Evolutionary conservation across 2,888 invertebrate species (phyloP).

Genomic region (Priocnemis perturbator): DNA sequence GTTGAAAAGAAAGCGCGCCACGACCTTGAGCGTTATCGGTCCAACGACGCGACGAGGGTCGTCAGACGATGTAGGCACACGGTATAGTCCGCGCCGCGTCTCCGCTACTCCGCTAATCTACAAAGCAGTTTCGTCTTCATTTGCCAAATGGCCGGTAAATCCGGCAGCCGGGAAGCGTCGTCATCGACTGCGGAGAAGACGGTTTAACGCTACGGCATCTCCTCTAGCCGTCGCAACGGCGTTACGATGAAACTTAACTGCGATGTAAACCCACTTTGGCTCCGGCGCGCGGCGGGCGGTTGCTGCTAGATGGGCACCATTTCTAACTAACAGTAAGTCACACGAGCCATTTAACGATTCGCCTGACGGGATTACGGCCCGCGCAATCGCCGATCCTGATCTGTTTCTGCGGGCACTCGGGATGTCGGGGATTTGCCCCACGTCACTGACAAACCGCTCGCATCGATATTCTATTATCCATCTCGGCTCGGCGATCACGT

Average conservation of each 20-base stretch:
- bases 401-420: constrained; percentile 33
- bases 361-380: constrained; percentile 38
- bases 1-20: too few species aligned
- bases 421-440: constrained; percentile 37
- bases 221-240: constrained; percentile 16
- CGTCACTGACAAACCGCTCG: constrained; percentile 2
- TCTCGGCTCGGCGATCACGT: too few species aligned
- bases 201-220: constrained; percentile 40
- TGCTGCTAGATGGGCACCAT: constrained; percentile 30
- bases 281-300: too few species aligned
- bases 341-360: constrained; percentile 49
- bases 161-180: constrained; percentile 38
- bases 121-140: constrained; percentile 65
- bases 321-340: constrained; percentile 48
- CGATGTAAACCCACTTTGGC: constrained; percentile 59
- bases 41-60: too few species aligned
- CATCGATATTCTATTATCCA: neutral
- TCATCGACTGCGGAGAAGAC: constrained; percentile 45
- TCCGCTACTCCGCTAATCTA: constrained; percentile 52
- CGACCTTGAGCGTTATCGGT: too few species aligned
- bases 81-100: constrained; percentile 44
- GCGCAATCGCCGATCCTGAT: constrained; percentile 36
- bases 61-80: too few species aligned
- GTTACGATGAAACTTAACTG: constrained; percentile 61
- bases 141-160: constrained; percentile 66